A percentile compares a stretch with the other conserved stretches of the same genome.
These are phyloP conservation scores for Spatula clypeata DNA, from an alignment of 2,797 vertebrate genomes.

Conservation along the genomic window DNA sequence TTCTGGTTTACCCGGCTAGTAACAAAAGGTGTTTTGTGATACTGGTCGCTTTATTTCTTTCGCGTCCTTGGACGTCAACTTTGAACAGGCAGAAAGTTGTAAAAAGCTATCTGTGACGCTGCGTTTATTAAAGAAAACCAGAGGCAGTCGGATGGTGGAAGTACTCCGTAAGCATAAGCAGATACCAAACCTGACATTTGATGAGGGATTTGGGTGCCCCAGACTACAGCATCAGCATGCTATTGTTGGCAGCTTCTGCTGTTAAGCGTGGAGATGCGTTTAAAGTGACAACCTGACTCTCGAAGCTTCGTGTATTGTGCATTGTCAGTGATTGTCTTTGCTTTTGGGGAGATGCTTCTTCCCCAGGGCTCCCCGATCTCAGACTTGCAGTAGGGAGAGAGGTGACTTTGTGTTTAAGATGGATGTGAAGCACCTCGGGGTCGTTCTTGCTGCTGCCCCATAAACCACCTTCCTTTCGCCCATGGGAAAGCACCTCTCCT, in stretches of 20 bases:
- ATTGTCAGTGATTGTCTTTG: neutral
- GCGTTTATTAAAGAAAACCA: neutral
- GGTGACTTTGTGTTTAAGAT: neutral
- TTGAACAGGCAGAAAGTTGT: neutral
- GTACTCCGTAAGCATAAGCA: neutral
- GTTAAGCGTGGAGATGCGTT: neutral
- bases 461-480: neutral
- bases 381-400: neutral
- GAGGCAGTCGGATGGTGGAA: neutral
- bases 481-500: neutral
- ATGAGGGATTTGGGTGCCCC: neutral
- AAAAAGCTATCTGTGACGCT: neutral
- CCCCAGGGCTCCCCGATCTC: neutral
- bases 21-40: slow-evolving; percentile 24
- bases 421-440: neutral
- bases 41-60: neutral
- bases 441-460: neutral
- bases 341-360: neutral
- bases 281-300: neutral
- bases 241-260: neutral
- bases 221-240: neutral
- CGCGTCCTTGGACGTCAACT: neutral
- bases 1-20: neutral
- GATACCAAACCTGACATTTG: neutral
- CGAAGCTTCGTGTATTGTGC: neutral